A percentile compares a stretch with the other conserved stretches of the same genome.
phyloP scores from a whole-genome alignment of 2,113 vertebrate species.

The Centropristis striata region DNA sequence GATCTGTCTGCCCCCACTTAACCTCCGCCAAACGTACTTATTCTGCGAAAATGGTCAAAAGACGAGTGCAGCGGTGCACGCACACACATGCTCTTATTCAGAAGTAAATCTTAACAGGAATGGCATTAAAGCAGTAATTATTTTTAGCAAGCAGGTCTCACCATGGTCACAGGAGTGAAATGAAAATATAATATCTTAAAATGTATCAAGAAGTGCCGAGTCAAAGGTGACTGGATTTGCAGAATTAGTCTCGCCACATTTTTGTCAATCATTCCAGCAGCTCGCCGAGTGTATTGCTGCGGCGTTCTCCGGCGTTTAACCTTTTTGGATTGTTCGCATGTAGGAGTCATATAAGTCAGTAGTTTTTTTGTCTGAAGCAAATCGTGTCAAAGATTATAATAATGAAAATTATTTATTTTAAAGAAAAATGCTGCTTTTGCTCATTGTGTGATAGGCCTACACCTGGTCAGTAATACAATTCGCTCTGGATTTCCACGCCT shows the following conservation, averaged over 20 bases:
- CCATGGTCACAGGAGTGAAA: background rate
- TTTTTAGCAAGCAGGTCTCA: conserved; percentile 31
- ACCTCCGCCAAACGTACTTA: conserved; percentile 52
- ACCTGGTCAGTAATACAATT: too few relatives aligned
- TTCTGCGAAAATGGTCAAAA: conserved; percentile 41
- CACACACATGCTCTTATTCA: conserved; percentile 9
- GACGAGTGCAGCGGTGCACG: rapidly evolving
- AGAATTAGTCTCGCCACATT: conserved; percentile 4
- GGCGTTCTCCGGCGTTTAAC: background rate
- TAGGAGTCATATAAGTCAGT: background rate
- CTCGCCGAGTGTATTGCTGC: background rate
- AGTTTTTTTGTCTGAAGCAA: too few relatives aligned
- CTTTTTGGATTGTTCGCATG: background rate
- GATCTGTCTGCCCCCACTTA: conserved; percentile 76
- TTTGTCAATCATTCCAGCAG: background rate
- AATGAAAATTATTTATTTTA: too few relatives aligned
- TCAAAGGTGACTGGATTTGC: conserved; percentile 18
- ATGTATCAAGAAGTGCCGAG: background rate
- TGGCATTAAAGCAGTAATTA: conserved; percentile 30
- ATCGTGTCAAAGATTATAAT: too few relatives aligned
- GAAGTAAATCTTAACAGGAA: conserved; percentile 6
- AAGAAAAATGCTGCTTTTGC: too few relatives aligned
- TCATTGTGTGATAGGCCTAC: too few relatives aligned
- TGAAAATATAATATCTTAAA: conserved; percentile 6
- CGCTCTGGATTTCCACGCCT: too few relatives aligned